Percentiles rank a stretch among this genome's conserved stretches.
Evolutionary conservation across 2,113 vertebrate species (phyloP).

Genomic region (Colinus virginianus): DNA sequence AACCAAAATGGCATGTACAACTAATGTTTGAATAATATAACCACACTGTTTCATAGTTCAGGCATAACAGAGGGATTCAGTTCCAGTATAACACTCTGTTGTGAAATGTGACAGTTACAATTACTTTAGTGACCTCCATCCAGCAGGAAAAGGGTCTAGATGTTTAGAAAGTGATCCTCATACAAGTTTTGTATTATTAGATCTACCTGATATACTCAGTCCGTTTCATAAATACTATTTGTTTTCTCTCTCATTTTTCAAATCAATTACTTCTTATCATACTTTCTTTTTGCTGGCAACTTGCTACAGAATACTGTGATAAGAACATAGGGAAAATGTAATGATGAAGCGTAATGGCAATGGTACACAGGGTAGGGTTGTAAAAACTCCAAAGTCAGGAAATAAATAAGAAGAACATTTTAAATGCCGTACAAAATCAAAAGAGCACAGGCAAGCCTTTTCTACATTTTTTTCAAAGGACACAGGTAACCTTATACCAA

Average conservation of each 20-base stretch:
- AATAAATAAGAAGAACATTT: neutral
- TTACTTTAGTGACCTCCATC: neutral
- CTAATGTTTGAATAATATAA: neutral
- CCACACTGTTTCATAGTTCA: conserved; percentile 3
- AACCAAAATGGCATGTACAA: neutral
- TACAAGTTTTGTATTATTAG: neutral
- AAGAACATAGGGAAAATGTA: neutral
- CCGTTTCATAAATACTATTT: neutral
- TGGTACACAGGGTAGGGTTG: neutral
- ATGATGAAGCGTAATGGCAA: neutral
- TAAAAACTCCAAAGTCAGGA: neutral
- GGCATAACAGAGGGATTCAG: neutral
- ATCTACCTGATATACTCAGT: neutral
- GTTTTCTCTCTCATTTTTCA: neutral
- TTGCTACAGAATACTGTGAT: neutral
- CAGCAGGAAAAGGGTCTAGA: neutral
- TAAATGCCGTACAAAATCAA: neutral
- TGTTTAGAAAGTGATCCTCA: neutral
- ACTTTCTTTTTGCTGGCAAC: neutral
- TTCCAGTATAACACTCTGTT: neutral
- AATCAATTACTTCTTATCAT: conserved; percentile 13
- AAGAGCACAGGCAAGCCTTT: neutral
- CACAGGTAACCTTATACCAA: neutral
- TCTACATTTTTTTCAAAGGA: neutral
- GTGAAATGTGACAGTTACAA: conserved; percentile 18